Conservation (phyloP, 2,113 vertebrate genomes). For the Ictalurus punctatus region DNA sequence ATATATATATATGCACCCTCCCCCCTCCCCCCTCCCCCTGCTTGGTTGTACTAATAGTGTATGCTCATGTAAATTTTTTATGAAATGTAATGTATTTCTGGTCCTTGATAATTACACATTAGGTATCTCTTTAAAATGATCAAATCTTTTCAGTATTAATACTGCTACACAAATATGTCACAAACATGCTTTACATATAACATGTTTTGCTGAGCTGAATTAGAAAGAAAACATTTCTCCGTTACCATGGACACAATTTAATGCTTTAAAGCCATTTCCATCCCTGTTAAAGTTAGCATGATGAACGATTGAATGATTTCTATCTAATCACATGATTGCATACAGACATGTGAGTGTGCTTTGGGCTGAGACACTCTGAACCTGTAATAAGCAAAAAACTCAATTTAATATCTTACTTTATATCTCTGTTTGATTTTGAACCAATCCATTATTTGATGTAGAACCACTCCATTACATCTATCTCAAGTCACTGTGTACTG, state of each 20-base stretch:
- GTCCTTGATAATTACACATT: too few relatives aligned
- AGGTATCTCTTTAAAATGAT: too few relatives aligned
- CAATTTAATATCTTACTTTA: background rate
- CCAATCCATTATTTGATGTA: slow-evolving; percentile 55
- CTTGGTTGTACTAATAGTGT: too few relatives aligned
- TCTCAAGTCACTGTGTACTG: slow-evolving; percentile 56
- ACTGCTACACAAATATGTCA: too few relatives aligned
- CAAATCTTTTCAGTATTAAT: too few relatives aligned
- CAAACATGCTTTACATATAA: background rate
- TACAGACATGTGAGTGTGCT: slow-evolving; percentile 5
- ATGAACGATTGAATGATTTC: background rate
- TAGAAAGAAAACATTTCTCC: background rate
- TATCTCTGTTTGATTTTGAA: slow-evolving; percentile 56
- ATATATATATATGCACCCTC: too few relatives aligned
- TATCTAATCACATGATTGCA: background rate
- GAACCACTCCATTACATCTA: slow-evolving; percentile 29
- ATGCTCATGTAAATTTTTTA: too few relatives aligned
- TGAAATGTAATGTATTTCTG: too few relatives aligned
- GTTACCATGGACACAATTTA: slow-evolving; percentile 2
- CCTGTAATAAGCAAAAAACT: slow-evolving; percentile 3
- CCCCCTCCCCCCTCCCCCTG: too few relatives aligned
- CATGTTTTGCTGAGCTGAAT: background rate
- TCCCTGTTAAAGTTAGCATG: background rate
- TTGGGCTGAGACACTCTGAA: background rate
- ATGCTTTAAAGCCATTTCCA: background rate